Evolutionary conservation across 2,888 invertebrate species (phyloP).

Genomic region (Lasioglossum morio): DNA sequence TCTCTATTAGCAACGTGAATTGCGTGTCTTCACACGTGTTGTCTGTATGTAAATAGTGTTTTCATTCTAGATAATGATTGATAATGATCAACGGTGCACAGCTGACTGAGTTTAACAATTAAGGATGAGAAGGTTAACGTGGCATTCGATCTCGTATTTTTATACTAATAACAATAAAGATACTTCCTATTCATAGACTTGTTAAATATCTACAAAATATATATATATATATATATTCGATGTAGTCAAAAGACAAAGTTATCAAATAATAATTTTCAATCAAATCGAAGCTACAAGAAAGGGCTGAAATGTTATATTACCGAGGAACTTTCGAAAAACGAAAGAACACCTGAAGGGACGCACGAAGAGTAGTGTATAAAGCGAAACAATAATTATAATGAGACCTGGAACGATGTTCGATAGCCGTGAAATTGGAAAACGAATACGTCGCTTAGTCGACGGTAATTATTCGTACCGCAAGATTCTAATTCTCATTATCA

Average conservation of each 20-base stretch:
- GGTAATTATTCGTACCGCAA: conserved; percentile 81
- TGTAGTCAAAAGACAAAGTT: background rate
- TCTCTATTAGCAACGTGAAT: background rate
- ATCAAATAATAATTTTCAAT: background rate
- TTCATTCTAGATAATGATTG: background rate
- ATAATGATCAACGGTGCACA: background rate
- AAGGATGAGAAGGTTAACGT: conserved; percentile 2
- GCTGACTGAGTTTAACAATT: background rate
- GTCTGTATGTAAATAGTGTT: conserved; percentile 7
- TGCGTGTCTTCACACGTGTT: background rate
- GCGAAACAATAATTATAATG: conserved; percentile 37
- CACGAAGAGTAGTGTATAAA: conserved; percentile 3
- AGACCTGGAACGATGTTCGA: conserved; percentile 77
- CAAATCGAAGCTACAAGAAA: background rate
- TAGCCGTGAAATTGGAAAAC: conserved; percentile 78
- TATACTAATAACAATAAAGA: background rate
- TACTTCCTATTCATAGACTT: background rate
- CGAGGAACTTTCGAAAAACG: conserved; percentile 6
- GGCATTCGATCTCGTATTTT: background rate
- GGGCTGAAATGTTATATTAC: conserved; percentile 41
- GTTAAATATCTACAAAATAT: background rate
- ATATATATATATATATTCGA: too few relatives aligned
- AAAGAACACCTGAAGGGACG: conserved; percentile 9
- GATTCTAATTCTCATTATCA: conserved; percentile 75
- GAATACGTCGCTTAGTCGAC: conserved; percentile 77